Base-by-base conservation (phyloP, 2,888 invertebrate genomes). In the Eristalis pertinax region DNA sequence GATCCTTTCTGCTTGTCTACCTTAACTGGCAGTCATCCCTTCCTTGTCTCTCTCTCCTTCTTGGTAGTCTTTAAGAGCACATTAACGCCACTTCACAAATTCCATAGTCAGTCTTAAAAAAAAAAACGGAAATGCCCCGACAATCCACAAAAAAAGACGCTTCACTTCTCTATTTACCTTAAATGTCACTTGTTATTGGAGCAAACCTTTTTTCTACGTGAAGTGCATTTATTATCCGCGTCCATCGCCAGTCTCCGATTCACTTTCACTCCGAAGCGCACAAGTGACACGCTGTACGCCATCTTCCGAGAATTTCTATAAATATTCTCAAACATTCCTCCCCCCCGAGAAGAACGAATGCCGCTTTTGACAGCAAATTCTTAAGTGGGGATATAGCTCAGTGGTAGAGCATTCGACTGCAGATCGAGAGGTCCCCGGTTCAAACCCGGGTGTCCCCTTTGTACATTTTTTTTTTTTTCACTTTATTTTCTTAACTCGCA, bases 381-480 rank as follows among this genome's bases (percentile, higher is more conserved):
- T 1, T 11, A 56, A 41, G 41, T 72, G 91, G 90, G 91, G 90
- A 91, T 91, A 91, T 91, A 91, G 91, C 91, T 91, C 91, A 91
- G 91, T 91, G 91, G 91, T 91, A 91, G 91, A 91, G 91, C 91
- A 91, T 91, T 91, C 91, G 91, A 91, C 91, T 91, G 91, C 91
- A 91, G 91, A 91, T 91, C 91, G 91, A 91, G 90, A 91, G 90
- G 91, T 91, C 91, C 91, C 91, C 91, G 91, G 91, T 91, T 91
- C 91, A 91, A 91, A 90, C 91, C 91, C 91, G 91, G 91, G 90
- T 90, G 90, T 90, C 90, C 90, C 90, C 90, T 90, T 88, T 83
- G 80, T 88, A 83, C 1, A 1, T 50, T 58, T 41, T 88, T 65
- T 89, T 89, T 81, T 76, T 80, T 79, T 70, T 19, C n/a, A n/a